Percentiles rank a stretch among this genome's conserved stretches.
These are phyloP conservation scores for Noctuana brunneofusca DNA, from an alignment of 2,888 invertebrate species.

Conservation along the genomic window DNA sequence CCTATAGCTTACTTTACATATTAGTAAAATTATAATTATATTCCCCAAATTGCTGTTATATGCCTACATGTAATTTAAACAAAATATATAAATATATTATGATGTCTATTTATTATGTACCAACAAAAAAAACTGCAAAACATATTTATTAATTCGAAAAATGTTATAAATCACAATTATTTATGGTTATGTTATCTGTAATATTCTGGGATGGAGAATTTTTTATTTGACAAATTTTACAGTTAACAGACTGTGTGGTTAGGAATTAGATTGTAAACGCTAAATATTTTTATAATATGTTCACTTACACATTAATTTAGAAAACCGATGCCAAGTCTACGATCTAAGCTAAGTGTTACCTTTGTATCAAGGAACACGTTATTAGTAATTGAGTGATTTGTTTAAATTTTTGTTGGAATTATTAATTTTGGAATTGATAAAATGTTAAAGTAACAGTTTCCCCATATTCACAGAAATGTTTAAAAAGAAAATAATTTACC, in stretches of 20 bases:
- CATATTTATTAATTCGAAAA: background rate
- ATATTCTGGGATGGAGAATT: slow-evolving; percentile 25
- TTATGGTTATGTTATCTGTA: slow-evolving; percentile 4
- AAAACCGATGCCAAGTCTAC: slow-evolving; percentile 4
- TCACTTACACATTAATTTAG: slow-evolving; percentile 12
- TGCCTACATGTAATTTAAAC: too few species aligned
- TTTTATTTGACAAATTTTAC: background rate
- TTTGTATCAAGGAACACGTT: slow-evolving; percentile 14
- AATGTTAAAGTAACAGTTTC: background rate
- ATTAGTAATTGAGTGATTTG: slow-evolving; percentile 7
- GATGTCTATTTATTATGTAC: background rate
- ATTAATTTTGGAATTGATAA: background rate
- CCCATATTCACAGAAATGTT: background rate
- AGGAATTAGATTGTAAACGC: slow-evolving; percentile 1
- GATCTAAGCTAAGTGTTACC: slow-evolving; percentile 14
- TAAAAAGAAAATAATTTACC: too few species aligned
- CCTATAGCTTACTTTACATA: too few species aligned
- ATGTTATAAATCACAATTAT: slow-evolving; percentile 1
- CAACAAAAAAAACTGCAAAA: background rate
- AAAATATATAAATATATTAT: background rate
- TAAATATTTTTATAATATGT: slow-evolving; percentile 4
- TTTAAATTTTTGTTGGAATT: background rate
- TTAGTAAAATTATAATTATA: too few species aligned
- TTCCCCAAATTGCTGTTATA: background rate
- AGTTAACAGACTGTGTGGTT: background rate